These are phyloP conservation scores for Fistularia tabacaria DNA, from an alignment of 2,797 vertebrate genomes.

Conservation along the genomic window DNA sequence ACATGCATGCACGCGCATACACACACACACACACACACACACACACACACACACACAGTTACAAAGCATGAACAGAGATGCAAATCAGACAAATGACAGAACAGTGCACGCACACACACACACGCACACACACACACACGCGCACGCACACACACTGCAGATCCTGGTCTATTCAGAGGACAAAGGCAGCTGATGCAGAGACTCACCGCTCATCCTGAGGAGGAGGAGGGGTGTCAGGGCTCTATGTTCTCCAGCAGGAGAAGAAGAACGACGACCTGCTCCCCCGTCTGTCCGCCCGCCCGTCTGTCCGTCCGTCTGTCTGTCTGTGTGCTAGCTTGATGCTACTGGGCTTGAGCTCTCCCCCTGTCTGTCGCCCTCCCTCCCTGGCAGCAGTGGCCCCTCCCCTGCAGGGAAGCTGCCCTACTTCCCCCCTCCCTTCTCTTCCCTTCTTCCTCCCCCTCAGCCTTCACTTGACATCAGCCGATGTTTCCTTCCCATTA, in stretches of 20 bases:
- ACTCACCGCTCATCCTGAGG: constrained; percentile 69
- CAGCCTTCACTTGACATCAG: no score
- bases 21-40: not conserved
- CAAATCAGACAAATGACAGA: constrained; percentile 28
- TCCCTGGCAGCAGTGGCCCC: constrained; percentile 44
- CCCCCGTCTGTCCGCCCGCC: constrained; percentile 3
- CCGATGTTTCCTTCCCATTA: no score
- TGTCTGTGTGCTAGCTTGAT: not conserved
- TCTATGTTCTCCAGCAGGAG: constrained; percentile 35
- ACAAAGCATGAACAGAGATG: constrained; percentile 31
- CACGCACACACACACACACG: constrained; percentile 18
- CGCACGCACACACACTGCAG: constrained; percentile 11
- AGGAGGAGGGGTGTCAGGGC: constrained; percentile 20
- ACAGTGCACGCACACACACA: constrained; percentile 10
- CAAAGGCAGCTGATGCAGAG: constrained; percentile 55
- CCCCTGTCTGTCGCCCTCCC: constrained; percentile 13
- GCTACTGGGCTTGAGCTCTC: not conserved
- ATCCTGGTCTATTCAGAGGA: constrained; percentile 29
- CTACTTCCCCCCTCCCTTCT: constrained; percentile 42
- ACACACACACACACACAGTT: constrained; percentile 2
- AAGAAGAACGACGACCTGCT: constrained; percentile 42
- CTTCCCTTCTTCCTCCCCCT: not conserved
- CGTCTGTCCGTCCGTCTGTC: not conserved
- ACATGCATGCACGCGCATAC: constrained; percentile 3
- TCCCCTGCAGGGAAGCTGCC: constrained; percentile 61